Percentiles rank a stretch among this genome's conserved stretches.
phyloP scores from a whole-genome alignment of 2,888 invertebrate genomes.

The Lithophane ornitopus region DNA sequence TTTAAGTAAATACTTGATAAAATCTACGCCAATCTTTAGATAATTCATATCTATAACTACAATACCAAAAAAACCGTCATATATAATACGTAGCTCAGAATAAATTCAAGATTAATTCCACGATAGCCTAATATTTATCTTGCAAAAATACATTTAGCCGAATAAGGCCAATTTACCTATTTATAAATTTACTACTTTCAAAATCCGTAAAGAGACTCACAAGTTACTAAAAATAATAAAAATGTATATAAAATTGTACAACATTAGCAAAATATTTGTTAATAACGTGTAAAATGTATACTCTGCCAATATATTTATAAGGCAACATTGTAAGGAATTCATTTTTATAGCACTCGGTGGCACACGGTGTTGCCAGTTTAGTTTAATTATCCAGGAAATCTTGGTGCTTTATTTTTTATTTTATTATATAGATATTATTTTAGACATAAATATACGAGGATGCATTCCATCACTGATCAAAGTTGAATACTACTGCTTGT shows the following conservation, averaged over 20 bases:
- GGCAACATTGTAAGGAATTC: constrained; percentile 41
- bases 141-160: constrained; percentile 48
- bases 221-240: constrained; percentile 29
- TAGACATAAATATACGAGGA: background rate
- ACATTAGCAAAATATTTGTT: constrained; percentile 51
- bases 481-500: background rate
- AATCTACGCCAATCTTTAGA: constrained; percentile 22
- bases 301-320: constrained; percentile 36
- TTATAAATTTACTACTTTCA: constrained; percentile 20
- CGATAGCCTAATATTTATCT: constrained; percentile 6
- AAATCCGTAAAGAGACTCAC: constrained; percentile 47
- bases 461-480: background rate
- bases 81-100: background rate
- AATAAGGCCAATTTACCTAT: constrained; percentile 31
- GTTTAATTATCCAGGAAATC: background rate
- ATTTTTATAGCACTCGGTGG: background rate
- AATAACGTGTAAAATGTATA: constrained; percentile 32
- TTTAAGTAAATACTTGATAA: background rate
- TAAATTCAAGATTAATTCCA: constrained; percentile 17
- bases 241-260: constrained; percentile 53
- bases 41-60: background rate
- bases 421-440: background rate
- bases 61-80: constrained; percentile 1
- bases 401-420: background rate
- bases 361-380: background rate